Evolutionary conservation across 2,888 invertebrate species (phyloP).

Genomic region (Hypena proboscidalis): DNA sequence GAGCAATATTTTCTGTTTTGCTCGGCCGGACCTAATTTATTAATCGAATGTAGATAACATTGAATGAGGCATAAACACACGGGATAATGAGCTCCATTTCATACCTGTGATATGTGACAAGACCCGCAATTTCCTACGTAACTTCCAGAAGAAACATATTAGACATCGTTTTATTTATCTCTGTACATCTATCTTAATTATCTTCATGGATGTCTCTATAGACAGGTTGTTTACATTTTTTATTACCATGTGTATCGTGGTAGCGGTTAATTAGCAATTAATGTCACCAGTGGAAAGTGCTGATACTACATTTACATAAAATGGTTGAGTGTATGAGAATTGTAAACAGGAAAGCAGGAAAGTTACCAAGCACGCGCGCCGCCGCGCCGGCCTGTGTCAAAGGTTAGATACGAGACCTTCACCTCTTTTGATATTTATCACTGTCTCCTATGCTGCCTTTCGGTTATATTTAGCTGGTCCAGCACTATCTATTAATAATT

Average conservation of each 20-base stretch:
- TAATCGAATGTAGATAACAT: constrained; percentile 40
- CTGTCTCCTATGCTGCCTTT: constrained; percentile 41
- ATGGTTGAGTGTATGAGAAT: constrained; percentile 25
- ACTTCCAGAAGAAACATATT: constrained; percentile 20
- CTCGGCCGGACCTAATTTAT: constrained; percentile 32
- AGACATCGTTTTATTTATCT: constrained; percentile 9
- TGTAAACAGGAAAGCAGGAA: constrained; percentile 80
- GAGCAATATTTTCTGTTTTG: constrained; percentile 30
- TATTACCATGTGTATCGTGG: constrained; percentile 12
- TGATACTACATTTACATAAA: constrained; percentile 10
- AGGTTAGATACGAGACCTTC: constrained; percentile 66
- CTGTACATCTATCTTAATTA: constrained; percentile 30
- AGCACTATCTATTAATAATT: constrained; percentile 37
- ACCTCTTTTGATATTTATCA: constrained; percentile 70
- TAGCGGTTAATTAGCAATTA: constrained; percentile 16
- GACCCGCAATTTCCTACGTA: constrained; percentile 26
- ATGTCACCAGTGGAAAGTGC: constrained; percentile 16
- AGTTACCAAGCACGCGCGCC: constrained; percentile 69
- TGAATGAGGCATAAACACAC: constrained; percentile 37
- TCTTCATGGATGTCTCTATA: constrained; percentile 15
- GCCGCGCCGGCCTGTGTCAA: constrained; percentile 56
- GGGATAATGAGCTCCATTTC: constrained; percentile 28
- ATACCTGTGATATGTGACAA: constrained; percentile 25
- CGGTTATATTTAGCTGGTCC: constrained; percentile 48
- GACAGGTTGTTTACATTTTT: constrained; percentile 22